Evolutionary conservation across 2,797 vertebrate species (phyloP).

Genomic region (Artibeus lituratus): DNA sequence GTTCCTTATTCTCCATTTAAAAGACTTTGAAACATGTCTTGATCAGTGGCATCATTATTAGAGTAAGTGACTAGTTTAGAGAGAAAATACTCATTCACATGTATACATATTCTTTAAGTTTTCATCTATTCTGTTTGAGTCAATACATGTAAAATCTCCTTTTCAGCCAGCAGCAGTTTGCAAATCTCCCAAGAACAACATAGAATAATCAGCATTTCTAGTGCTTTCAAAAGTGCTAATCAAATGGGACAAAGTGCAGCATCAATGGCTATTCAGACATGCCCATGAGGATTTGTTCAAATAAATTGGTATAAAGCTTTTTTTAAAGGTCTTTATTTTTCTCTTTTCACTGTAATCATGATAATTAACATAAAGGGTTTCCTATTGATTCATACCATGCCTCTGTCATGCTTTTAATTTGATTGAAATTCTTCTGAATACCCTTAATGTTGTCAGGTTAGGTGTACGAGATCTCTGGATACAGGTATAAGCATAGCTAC

Average conservation of each 20-base stretch:
- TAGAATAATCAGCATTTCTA: conserved; percentile 20
- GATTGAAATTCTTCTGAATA: conserved; percentile 29
- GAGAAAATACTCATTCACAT: conserved; percentile 61
- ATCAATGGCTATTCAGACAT: conserved; percentile 61
- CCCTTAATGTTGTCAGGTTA: background rate
- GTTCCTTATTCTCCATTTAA: background rate
- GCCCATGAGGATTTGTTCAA: conserved; percentile 26
- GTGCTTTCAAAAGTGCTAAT: conserved; percentile 41
- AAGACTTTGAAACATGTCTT: background rate
- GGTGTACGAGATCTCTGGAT: background rate
- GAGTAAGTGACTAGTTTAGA: conserved; percentile 26
- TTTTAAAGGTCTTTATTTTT: background rate
- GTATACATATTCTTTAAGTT: conserved; percentile 9
- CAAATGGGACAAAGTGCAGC: conserved; percentile 68
- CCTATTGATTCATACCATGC: conserved; percentile 24
- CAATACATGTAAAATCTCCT: conserved; percentile 27
- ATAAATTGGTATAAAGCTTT: background rate
- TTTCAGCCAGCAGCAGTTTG: background rate
- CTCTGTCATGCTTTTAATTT: conserved; percentile 22
- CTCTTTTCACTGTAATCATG: background rate
- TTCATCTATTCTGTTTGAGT: conserved; percentile 35
- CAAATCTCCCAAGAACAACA: conserved; percentile 31
- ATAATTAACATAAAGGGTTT: conserved; percentile 14
- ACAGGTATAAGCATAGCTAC: background rate
- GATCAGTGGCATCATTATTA: background rate